Evolutionary conservation across 1,140 invertebrate species (phyloP), one percentile per base, ranked within the genome.

Genomic region (Zaprionus davidi): DNA sequence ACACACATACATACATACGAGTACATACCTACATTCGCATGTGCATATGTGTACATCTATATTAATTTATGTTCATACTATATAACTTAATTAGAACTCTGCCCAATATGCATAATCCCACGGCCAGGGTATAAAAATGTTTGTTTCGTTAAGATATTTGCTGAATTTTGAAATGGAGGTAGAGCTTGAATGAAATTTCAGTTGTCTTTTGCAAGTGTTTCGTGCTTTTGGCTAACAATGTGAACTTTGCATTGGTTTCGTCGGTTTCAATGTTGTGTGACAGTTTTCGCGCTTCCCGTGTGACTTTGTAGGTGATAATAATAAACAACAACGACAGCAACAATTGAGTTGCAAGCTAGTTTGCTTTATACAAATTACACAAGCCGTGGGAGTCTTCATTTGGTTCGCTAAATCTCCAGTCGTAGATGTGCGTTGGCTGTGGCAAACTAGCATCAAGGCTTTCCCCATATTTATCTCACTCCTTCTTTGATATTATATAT

Each of bases 291-390:
- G 71, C 63, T 68, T 49, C 17, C 46, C 57, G 49, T 68, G 31
- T 62, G 72, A 73, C 70, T 76, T 57, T 26, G 41, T 38, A 53
- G 62, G 22, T 13, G 55, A 44, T 31, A 55, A 57, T 13, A 24
- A 64, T 66, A 65, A 65, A 53, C 44, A 67, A 64, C 34, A 68
- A 63, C 58, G 2, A n/a, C 15, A n/a, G 7, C 41, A 46, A 46
- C 41, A 38, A 53, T 63, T 17, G 56, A 46, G 28, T 56, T 82
- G 68, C 57, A 15, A 68, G 71, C 53, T 79, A 79, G 67, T 74
- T 81, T 81, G 81, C 81, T 84, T 88, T 85, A 88, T 90, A 38
- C 88, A 88, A 88, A 88, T 88, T 88, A 74, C 84, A 78, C 69
- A 79, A 76, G 74, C 75, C 81, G 81, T 88, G 78, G 78, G 78